Conservation (phyloP, 1,140 invertebrate genomes). For the Drosophila setifemur region DNA sequence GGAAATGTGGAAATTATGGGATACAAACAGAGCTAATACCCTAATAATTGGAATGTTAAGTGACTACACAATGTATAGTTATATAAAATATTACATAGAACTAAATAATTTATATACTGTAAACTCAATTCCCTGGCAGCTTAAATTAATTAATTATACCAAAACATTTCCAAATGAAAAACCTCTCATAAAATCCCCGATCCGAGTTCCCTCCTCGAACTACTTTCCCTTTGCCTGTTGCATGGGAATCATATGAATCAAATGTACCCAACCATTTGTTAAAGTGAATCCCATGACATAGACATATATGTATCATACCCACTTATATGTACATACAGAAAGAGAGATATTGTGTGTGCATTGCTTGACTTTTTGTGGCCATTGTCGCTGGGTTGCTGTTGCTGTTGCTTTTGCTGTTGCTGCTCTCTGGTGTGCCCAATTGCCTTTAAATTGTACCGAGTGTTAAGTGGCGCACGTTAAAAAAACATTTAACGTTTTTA, state of each 20-base stretch:
- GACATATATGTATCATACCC: conserved; percentile 22
- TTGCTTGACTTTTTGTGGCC: conserved; percentile 55
- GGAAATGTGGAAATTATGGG: not conserved
- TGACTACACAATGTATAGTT: no score
- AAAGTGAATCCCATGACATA: conserved; percentile 23
- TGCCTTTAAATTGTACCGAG: conserved; percentile 78
- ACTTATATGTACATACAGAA: conserved; percentile 17
- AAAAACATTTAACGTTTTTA: conserved; percentile 81
- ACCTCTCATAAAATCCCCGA: not conserved
- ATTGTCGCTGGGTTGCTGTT: conserved; percentile 44
- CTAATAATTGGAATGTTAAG: not conserved
- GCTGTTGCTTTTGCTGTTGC: conserved; percentile 8
- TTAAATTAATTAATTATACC: not conserved
- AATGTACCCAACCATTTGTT: conserved; percentile 8
- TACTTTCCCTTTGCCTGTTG: not conserved
- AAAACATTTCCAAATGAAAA: no score
- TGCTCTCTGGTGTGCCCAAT: conserved; percentile 68
- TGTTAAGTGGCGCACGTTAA: conserved; percentile 79
- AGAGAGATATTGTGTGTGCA: conserved; percentile 39
- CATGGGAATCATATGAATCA: conserved; percentile 3
- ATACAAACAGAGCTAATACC: not conserved
- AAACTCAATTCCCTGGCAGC: no score
- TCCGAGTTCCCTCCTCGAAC: no score
- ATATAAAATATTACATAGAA: no score
- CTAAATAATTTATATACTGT: no score